phyloP scores from a whole-genome alignment of 2,113 vertebrate species.

The Eubucco bourcierii region DNA sequence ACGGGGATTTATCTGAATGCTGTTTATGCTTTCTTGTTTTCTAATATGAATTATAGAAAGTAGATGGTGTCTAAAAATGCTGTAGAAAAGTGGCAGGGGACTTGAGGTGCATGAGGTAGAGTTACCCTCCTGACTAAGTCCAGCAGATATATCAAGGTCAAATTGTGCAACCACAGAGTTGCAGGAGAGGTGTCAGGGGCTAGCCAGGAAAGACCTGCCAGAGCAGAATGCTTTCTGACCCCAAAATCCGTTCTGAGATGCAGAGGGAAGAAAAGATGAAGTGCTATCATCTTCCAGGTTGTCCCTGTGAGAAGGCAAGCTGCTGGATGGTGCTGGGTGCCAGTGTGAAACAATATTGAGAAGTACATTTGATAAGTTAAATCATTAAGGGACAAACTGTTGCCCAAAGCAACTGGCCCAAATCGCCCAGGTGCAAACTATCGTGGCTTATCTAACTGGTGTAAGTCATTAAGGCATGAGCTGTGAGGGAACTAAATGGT shows the following conservation, averaged over 20 bases:
- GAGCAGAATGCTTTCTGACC: neutral
- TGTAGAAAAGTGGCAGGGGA: neutral
- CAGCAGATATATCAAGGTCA: neutral
- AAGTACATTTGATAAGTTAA: neutral
- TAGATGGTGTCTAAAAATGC: neutral
- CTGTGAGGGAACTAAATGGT: too few species aligned
- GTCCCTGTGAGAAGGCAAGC: neutral
- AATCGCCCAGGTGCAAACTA: too few species aligned
- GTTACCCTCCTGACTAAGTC: neutral
- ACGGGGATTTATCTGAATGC: neutral
- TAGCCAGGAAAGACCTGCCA: neutral
- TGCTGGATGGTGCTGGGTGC: neutral
- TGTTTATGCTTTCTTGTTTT: neutral
- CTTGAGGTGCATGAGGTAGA: rapidly evolving
- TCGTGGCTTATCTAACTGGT: too few species aligned
- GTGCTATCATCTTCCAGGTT: rapidly evolving
- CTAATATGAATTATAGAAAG: neutral
- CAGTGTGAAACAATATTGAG: neutral
- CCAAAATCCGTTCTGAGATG: neutral
- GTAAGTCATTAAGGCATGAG: too few species aligned
- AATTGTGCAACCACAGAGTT: neutral
- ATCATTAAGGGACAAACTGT: too few species aligned
- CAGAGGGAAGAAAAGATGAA: neutral
- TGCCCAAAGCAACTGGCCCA: too few species aligned
- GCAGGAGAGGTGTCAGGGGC: rapidly evolving